Base-by-base conservation (phyloP, 2,888 invertebrate genomes). In the Notodonta dromedarius region DNA sequence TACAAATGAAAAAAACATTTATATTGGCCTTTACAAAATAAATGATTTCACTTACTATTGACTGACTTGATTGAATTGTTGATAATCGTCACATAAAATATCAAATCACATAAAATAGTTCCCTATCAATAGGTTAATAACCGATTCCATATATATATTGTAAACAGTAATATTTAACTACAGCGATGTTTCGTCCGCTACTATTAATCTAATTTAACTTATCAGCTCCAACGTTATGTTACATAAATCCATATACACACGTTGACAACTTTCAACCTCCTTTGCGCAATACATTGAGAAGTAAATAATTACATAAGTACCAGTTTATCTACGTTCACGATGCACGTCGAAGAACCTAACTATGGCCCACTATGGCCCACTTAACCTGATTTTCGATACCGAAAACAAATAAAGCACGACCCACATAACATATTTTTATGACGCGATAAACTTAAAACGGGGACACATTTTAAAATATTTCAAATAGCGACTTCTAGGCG, bases 261-360 rank as follows among this genome's bases (percentile, higher is more conserved):
- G 70, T 66, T 70, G 74, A 72, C 75, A 70, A 72, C 73, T 79
- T 78, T 80, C 77, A 66, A 77, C 67, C 66, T 63, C 68, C 57
- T 69, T 71, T 72, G 73, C 70, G 71, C 67, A 79, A 74, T 67
- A 67, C 24, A 24, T 68, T 48, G 56, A 60, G 54, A 64, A 70
- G 61, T 62, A 66, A 57, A 58, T 40, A 35, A 62, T 78, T 79
- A 77, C 63, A 68, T 74, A 79, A 79, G 76, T 62, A 63, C 61
- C 60, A 60, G 59, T 51, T 24, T 51, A 51, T 51, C 51, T 24
- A 51, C 52, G 32, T 52, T 52, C 32, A 52, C 32, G 39, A 54
- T n/a, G 54, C 4, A 35, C 12, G 16, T 16, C 16, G 16, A 50
- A 50, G 60, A 57, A 64, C 56, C 57, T 60, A 53, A 67, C 55